phyloP scores from a whole-genome alignment of 2,113 vertebrate genomes.

The Sprattus sprattus region DNA sequence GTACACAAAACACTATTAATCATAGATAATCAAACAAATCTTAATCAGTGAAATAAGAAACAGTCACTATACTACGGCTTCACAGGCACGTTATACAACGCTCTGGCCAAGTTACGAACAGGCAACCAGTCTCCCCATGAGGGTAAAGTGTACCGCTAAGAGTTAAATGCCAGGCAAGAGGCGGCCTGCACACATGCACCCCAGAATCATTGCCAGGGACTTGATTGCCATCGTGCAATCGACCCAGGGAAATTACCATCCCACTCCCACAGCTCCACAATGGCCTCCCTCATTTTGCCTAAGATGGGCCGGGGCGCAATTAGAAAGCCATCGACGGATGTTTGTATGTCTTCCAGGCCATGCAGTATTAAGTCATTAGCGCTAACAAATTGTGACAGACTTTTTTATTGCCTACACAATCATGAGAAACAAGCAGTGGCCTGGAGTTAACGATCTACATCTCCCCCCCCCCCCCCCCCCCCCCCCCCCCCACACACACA shows the following conservation, averaged over 20 bases:
- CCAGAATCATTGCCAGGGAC: slow-evolving; percentile 22
- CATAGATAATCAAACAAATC: background rate
- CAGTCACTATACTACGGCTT: background rate
- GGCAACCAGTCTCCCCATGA: background rate
- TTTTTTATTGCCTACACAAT: slow-evolving; percentile 77
- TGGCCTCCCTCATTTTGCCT: slow-evolving; percentile 60
- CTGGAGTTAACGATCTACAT: slow-evolving; percentile 90
- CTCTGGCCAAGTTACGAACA: background rate
- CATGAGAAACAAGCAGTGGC: slow-evolving; percentile 85
- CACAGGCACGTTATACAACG: background rate
- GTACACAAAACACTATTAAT: background rate
- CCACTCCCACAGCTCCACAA: slow-evolving; percentile 54
- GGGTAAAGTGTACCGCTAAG: background rate
- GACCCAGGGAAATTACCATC: slow-evolving; percentile 59
- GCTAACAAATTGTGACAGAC: slow-evolving; percentile 81
- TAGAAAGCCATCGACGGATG: slow-evolving; percentile 65
- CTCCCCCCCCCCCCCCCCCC: slow-evolving; percentile 63
- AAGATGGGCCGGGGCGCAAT: slow-evolving; percentile 59
- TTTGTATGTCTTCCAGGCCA: slow-evolving; percentile 60
- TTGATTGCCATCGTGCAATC: slow-evolving; percentile 61
- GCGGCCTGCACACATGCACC: slow-evolving; percentile 15
- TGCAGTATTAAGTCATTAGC: slow-evolving; percentile 82
- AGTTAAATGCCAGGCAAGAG: slow-evolving; percentile 1
- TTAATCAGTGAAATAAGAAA: background rate
- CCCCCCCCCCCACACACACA: slow-evolving; percentile 39